Evolutionary conservation across 2,888 invertebrate genomes (phyloP).

Genomic region (Eurois occulta): DNA sequence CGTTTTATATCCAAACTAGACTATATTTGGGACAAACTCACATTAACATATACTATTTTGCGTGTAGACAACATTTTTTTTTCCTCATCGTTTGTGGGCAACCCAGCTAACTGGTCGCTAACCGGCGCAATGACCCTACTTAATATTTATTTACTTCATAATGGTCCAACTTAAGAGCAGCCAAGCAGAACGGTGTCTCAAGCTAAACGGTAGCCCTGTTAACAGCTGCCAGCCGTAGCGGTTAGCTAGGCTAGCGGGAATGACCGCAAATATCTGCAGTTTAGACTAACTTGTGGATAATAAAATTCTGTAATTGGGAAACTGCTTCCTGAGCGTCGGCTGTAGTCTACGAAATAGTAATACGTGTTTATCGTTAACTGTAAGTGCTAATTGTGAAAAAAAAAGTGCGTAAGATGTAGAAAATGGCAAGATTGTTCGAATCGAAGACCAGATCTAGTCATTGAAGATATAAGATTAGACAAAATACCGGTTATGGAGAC

Average conservation of each 20-base stretch:
- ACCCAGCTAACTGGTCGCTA: too few species aligned
- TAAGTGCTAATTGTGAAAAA: slow-evolving; percentile 16
- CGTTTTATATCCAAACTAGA: too few species aligned
- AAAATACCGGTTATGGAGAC: background rate
- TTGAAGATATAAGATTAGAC: background rate
- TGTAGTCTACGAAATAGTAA: slow-evolving; percentile 29
- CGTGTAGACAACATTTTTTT: too few species aligned
- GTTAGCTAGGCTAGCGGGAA: slow-evolving; percentile 31
- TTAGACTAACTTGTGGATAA: slow-evolving; percentile 33
- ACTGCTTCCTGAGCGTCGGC: slow-evolving; percentile 15
- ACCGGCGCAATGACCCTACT: too few species aligned
- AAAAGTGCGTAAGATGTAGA: slow-evolving; percentile 8
- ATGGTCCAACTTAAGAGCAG: slow-evolving; percentile 5
- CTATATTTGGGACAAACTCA: too few species aligned
- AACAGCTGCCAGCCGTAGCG: slow-evolving; percentile 42
- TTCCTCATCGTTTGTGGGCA: too few species aligned
- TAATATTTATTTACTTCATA: slow-evolving; percentile 22
- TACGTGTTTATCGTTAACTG: slow-evolving; percentile 12
- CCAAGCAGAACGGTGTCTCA: slow-evolving; percentile 29
- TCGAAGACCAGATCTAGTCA: background rate
- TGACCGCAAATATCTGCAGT: slow-evolving; percentile 36
- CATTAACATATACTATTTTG: too few species aligned
- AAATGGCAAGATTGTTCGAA: background rate
- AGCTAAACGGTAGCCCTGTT: slow-evolving; percentile 41
- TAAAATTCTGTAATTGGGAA: slow-evolving; percentile 37